Percentiles rank a stretch among this genome's conserved stretches.
Evolutionary conservation across 2,113 vertebrate species (phyloP).

Genomic region (Anarrhichthys ocellatus): DNA sequence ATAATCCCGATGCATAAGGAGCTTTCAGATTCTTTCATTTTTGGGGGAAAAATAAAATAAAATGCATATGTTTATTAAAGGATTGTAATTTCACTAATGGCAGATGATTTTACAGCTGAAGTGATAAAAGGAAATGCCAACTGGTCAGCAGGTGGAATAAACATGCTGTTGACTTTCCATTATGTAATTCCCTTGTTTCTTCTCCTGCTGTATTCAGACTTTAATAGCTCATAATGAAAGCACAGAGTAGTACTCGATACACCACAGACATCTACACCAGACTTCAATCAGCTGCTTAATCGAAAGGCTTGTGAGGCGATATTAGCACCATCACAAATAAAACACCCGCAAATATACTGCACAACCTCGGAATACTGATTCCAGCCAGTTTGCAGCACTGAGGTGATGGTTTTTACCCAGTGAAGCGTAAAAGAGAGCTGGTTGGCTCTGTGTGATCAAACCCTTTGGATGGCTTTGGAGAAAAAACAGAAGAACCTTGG

Average conservation of each 20-base stretch:
- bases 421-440: constrained; percentile 10
- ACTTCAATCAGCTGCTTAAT: constrained; percentile 36
- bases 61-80: neutral
- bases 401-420: constrained; percentile 3
- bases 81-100: neutral
- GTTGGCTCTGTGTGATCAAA: constrained; percentile 30
- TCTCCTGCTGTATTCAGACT: constrained; percentile 7
- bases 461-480: neutral
- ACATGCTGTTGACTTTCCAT: constrained; percentile 13
- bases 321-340: constrained; percentile 33
- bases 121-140: constrained; percentile 11
- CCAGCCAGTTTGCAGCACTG: neutral
- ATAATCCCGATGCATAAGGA: neutral
- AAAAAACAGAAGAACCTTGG: constrained; percentile 28
- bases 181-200: constrained; percentile 29
- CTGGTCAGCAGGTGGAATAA: constrained; percentile 14
- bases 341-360: neutral
- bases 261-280: constrained; percentile 11
- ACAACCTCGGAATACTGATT: constrained; percentile 31
- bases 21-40: neutral
- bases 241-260: constrained; percentile 6
- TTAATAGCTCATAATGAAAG: constrained; percentile 22
- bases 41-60: neutral
- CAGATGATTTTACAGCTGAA: neutral
- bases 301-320: constrained; percentile 30